phyloP scores from a whole-genome alignment of 2,797 vertebrate genomes.

The Anguilla pacifica region DNA sequence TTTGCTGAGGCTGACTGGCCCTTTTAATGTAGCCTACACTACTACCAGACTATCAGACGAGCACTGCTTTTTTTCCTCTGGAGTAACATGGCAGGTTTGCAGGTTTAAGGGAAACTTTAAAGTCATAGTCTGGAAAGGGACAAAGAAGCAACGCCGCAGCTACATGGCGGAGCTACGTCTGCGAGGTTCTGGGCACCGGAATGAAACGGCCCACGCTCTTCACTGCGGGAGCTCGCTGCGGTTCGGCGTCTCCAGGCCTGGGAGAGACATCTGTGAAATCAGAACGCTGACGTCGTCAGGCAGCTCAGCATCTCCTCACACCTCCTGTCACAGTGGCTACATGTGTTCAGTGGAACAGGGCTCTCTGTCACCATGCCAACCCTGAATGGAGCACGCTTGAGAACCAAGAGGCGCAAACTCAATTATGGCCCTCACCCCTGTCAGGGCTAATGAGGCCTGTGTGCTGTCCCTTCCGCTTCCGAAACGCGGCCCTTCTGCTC shows the following conservation, averaged over 20 bases:
- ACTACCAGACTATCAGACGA: neutral
- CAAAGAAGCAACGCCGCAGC: neutral
- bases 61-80: neutral
- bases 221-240: neutral
- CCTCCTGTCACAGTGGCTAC: slow-evolving; percentile 26
- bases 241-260: neutral
- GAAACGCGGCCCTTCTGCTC: neutral
- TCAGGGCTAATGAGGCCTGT: slow-evolving; percentile 4
- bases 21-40: neutral
- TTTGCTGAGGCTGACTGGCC: slow-evolving; percentile 33
- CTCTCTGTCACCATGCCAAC: slow-evolving; percentile 39
- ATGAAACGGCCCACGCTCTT: neutral
- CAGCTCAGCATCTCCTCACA: neutral
- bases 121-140: neutral
- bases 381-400: slow-evolving; percentile 26
- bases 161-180: neutral
- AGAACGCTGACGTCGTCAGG: slow-evolving; percentile 18
- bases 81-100: neutral
- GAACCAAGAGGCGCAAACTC: neutral
- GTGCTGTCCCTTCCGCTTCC: neutral
- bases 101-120: neutral
- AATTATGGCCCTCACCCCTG: neutral
- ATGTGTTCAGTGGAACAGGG: slow-evolving; percentile 18
- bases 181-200: neutral
- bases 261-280: neutral